Base-by-base conservation (phyloP, 2,888 invertebrate species). In the Cynaeus angustus region DNA sequence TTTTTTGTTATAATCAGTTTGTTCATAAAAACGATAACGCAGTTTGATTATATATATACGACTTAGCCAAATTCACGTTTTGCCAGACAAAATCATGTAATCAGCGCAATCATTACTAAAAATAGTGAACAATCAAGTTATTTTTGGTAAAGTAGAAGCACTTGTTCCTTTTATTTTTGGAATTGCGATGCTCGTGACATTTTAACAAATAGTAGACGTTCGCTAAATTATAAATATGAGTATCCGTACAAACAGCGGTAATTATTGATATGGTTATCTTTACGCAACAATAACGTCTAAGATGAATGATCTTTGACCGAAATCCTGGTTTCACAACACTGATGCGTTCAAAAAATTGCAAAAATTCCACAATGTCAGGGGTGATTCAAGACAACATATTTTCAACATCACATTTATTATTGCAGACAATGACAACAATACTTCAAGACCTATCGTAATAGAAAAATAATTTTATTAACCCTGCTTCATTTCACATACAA, bases 381-480 rank as follows among this genome's bases (percentile, higher is more conserved):
- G 56, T 21, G 9, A 56, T 16, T 13, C 9, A 43, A 56, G 6
- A 56, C 41, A 26, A 37, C 6, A 41, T 41, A 12, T 14, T 56
- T 55, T 38, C 8, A 41, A 64, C 50, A 64, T 64, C 64, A 64
- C 64, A 64, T 64, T 64, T 64, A 64, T 53, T 64, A 33, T 48
- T 62, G 13, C 33, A 28, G 41, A 38, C 62, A 62, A 38, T 38
- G 37, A 64, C 45, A 64, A 52, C 64, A 53, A 43, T 64, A 28
- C 52, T 52, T 64, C 26, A 41, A 33, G 14, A 53, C 26, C 56
- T 56, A 56, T 41, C 48, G 13, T 33, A 64, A 67, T 68, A 69
- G 52, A 69, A 69, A 69, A 69, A 69, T 69, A 69, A 69, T 37
- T 69, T 59, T 45, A 61, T 58, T 58, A 67, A 69, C 69, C 69